Base-by-base conservation (phyloP, 2,797 vertebrate genomes). In the Limnodromus scolopaceus region DNA sequence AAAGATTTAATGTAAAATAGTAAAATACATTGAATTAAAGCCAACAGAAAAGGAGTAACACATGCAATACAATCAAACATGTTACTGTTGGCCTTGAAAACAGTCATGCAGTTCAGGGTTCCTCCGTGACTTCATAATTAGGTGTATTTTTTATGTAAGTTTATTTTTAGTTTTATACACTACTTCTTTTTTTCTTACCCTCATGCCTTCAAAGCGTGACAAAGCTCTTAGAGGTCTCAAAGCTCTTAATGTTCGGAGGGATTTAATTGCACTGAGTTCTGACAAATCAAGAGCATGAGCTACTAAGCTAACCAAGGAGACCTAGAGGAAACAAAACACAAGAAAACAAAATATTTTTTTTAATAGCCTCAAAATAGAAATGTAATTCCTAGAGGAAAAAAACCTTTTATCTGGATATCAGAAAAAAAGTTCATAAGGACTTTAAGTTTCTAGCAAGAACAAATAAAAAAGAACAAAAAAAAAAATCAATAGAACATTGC, bases 151-250 rank as follows among this genome's bases (percentile, higher is more conserved):
- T 61, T 32, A 95, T 34, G 30, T 6, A 71, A 48, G 32, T 90
- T 4, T 43, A 43, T 17, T 17, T 43, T 43, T 43, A 43, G 17
- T 92, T 88, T 68, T 24, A 86, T 9, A 65, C 3, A 18, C 6
- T 32, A 18, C 28, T 91, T 74, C 5, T 11, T 48, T 75, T 58
- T 54, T 71, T 96, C 99, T 99, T 99, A 99, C 99, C 99, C 99
- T 99, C 99, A 99, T 99, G 98, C 99, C 99, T 98, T 99, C 99
- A 83, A 99, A 99, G 60, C 99, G 98, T 30, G 99, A 99, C 97
- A 99, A 98, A 68, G 99, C 99, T 97, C 99, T 99, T 41, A 99
- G 97, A 68, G 99, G 99, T 97, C 99, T 99, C 94, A 99, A 98
- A 69, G 99, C 99, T 98, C 99, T 98, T 36, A 99, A 97, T 4